A percentile compares a stretch with the other conserved stretches of the same genome.
Conservation (phyloP, 2,113 vertebrate species). For the Ariopsis seemanni region DNA sequence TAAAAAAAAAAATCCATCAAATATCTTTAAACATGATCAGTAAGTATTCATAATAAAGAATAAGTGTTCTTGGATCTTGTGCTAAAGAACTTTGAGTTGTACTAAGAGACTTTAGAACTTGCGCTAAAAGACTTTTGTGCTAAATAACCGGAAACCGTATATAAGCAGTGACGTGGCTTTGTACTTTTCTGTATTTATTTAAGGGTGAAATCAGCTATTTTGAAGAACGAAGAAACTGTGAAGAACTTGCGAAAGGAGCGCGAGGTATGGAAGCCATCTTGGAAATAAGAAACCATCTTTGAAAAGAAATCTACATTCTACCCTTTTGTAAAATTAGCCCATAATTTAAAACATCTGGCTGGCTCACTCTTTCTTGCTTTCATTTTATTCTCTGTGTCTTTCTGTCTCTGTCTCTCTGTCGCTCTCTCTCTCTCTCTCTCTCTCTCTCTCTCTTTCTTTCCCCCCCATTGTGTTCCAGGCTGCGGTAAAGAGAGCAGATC, state of each 20-base stretch:
- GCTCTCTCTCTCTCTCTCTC: neutral
- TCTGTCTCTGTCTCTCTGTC: neutral
- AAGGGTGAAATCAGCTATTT: conserved; percentile 88
- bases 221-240: conserved; percentile 87
- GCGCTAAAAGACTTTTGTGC: too few species aligned
- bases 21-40: too few species aligned
- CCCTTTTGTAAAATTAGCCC: neutral
- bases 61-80: too few species aligned
- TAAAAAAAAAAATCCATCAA: too few species aligned
- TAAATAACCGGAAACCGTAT: neutral
- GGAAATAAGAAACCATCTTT: neutral
- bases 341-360: neutral
- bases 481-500: conserved; percentile 82
- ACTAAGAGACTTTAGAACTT: too few species aligned
- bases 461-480: conserved; percentile 69
- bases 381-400: too few species aligned
- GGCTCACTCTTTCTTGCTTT: neutral
- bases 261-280: conserved; percentile 72
- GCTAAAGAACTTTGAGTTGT: too few species aligned
- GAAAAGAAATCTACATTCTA: neutral
- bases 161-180: neutral
- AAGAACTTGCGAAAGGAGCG: conserved; percentile 82
- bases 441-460: neutral
- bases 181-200: rapidly evolving
- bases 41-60: too few species aligned